Base-by-base conservation (phyloP, 2,888 invertebrate species). In the Heterodera filipjevi region DNA sequence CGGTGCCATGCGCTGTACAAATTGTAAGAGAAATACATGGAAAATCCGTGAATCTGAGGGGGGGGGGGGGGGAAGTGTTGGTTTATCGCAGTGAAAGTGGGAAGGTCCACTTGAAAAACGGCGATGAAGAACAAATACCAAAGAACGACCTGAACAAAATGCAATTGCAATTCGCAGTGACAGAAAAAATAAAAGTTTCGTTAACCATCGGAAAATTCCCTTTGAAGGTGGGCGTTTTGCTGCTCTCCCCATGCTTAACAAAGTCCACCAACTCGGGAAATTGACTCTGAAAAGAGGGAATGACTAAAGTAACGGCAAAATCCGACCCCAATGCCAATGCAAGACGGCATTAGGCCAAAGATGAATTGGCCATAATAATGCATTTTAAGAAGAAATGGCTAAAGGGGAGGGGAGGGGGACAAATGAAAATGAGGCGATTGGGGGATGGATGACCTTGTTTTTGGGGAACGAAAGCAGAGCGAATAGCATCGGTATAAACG, bases 111-210 rank as follows among this genome's bases (percentile, higher is more conserved):
- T 27, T 75, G 75, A 46, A 75, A 64, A 30, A 75, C 46, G 30
- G 75, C 75, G 16, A 87, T 81, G 81, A 88, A 89, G 83, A 88
- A 88, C 49, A 88, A 84, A 80, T 87, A 88, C 88, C 88, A 87
- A 35, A 79, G 66, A 8, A 79, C 68, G 59, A 74, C 73, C 74
- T 73, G n/a, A n/a, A 39, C 39, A 77, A 77, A n/a, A 32, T 16
- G 2, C 33, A 76, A 32, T 39, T 68, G 68, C n/a, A n/a, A n/a
- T n/a, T n/a, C n/a, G n/a, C n/a, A n/a, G n/a, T n/a, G n/a, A n/a
- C n/a, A n/a, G n/a, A n/a, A n/a, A n/a, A n/a, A n/a, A n/a, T n/a
- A n/a, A n/a, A n/a, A n/a, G n/a, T n/a, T 77, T 46, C 14, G 19
- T 49, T 84, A 32, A 88, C 87, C 87, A 88, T 88, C n/a, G 87